These are phyloP conservation scores for Polypterus senegalus DNA, from an alignment of 2,113 vertebrate genomes.

Conservation along the genomic window DNA sequence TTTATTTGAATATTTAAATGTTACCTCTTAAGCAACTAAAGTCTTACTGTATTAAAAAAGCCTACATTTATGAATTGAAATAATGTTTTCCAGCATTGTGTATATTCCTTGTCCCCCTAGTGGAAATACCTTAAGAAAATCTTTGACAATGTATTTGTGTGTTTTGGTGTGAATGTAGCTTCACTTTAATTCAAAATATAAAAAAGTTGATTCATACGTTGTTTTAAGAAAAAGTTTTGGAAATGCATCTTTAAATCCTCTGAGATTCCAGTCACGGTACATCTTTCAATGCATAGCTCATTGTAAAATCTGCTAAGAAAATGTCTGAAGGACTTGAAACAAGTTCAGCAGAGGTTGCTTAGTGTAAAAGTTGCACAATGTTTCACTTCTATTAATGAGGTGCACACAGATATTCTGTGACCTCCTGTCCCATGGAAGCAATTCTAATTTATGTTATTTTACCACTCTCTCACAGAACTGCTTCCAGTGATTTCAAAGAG, in stretches of 20 bases:
- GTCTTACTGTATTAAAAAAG: too few relatives aligned
- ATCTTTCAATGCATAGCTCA: constrained; percentile 9
- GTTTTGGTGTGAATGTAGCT: neutral
- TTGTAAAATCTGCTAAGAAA: constrained; percentile 23
- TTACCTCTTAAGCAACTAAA: too few relatives aligned
- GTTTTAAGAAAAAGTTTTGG: constrained; percentile 10
- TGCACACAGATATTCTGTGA: constrained; percentile 4
- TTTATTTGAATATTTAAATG: too few relatives aligned
- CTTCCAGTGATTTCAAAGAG: neutral
- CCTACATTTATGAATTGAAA: too few relatives aligned
- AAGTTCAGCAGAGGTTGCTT: constrained; percentile 21
- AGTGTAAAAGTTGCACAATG: constrained; percentile 10
- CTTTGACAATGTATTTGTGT: too few relatives aligned
- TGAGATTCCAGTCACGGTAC: constrained; percentile 16
- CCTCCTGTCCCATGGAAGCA: neutral
- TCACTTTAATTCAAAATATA: constrained; percentile 28
- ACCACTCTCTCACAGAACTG: neutral
- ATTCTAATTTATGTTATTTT: neutral
- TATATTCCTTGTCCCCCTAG: too few relatives aligned
- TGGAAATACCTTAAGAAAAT: too few relatives aligned
- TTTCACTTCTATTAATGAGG: constrained; percentile 5
- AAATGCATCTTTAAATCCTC: constrained; percentile 17
- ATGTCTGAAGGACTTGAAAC: constrained; percentile 17
- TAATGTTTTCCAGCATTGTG: too few relatives aligned
- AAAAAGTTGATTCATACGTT: constrained; percentile 14